These are phyloP conservation scores for Tetramorium alpestre DNA, from an alignment of 1,140 invertebrate species.

Conservation along the genomic window DNA sequence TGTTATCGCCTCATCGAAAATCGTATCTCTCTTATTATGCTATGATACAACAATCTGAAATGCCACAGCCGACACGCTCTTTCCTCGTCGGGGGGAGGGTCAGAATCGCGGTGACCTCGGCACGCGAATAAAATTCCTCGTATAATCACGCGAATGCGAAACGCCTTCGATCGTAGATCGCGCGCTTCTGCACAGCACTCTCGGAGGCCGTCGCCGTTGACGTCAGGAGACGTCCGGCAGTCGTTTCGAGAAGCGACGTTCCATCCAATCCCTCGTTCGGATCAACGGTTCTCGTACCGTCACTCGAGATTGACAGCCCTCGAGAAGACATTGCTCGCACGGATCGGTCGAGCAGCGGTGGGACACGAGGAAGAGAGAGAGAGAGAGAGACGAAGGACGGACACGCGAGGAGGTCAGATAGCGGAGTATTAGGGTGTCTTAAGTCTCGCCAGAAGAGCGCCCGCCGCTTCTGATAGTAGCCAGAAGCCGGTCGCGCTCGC, in stretches of 20 bases:
- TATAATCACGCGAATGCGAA: constrained; percentile 49
- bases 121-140: constrained; percentile 51
- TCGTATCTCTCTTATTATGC: constrained; percentile 27
- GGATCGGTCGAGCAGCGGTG: constrained; percentile 47
- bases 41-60: constrained; percentile 52
- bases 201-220: constrained; percentile 76
- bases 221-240: constrained; percentile 72
- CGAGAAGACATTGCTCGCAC: constrained; percentile 74
- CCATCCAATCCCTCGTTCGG: constrained; percentile 69
- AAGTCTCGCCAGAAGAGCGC: constrained; percentile 63
- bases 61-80: constrained; percentile 52
- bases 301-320: constrained; percentile 81
- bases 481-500: constrained; percentile 74
- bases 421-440: constrained; percentile 63
- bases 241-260: constrained; percentile 71
- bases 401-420: constrained; percentile 65
- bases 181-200: constrained; percentile 69
- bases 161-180: constrained; percentile 43
- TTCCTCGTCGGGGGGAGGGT: constrained; percentile 42
- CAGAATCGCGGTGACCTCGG: constrained; percentile 37
- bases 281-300: constrained; percentile 61
- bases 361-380: constrained; percentile 3
- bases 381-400: neutral
- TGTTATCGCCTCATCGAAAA: constrained; percentile 42
- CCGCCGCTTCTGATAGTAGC: constrained; percentile 75